Evolutionary conservation across 2,113 vertebrate species (phyloP), one percentile per base, ranked within the genome.

Genomic region (Rhabdomys dilectus): DNA sequence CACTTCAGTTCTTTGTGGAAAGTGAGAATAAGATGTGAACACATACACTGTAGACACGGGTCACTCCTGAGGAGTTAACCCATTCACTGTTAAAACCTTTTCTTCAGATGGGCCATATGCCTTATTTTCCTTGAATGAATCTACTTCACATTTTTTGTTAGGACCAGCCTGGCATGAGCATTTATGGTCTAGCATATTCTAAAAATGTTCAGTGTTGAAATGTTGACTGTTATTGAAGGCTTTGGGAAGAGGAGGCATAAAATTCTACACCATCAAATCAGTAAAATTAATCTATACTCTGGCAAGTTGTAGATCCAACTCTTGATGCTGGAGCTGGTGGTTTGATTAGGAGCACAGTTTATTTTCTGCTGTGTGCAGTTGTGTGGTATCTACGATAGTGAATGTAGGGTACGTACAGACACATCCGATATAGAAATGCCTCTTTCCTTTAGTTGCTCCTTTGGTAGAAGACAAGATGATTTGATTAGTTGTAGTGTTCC

Each of bases 381-480:
- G 64, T 94, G n/a, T 94, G 94, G 81, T 96, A 53, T 96, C 48
- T 97, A 68, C 94, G 84, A 66, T 93, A 56, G 81, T 96, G 76
- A 97, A 31, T 96, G 60, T 93, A 90, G 62, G 88, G 21, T 85
- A 88, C 92, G 94, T 96, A 66, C 86, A 96, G 88, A 97, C 94
- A 93, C 78, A 80, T 86, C 62, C 87, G 90, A 93, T 98, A 96
- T 97, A 91, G 96, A 53, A 97, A 97, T 97, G 66, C 98, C 93
- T 98, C 97, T 98, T 90, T 94, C 92, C 97, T 98, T 98, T 98
- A 99, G 99, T 97, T 98, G 99, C 97, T 99, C 99, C 95, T 99
- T 99, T 98, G 99, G 99, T 98, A 99, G 99, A 99, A 99, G 99
- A 98, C 99, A 99, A 91, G 99, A 99, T 93, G 99, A 99, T 97